phyloP scores from a whole-genome alignment of 1,140 invertebrate species.

The Macrocentrus cingulum region DNA sequence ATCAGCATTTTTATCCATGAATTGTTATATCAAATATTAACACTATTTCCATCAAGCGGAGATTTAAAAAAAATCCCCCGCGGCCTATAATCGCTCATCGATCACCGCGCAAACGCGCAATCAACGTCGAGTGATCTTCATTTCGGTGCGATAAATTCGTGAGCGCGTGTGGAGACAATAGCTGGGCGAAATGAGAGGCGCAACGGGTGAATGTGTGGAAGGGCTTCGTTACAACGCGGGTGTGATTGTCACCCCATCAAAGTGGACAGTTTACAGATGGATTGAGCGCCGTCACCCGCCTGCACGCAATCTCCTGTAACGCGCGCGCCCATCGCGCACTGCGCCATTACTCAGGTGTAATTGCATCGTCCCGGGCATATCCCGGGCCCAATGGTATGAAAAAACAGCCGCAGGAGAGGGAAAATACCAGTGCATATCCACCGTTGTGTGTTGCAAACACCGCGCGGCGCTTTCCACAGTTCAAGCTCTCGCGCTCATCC shows the following conservation, averaged over 20 bases:
- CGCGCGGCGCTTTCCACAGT: no score
- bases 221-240: conserved; percentile 50
- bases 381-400: conserved; percentile 25
- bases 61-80: conserved; percentile 11
- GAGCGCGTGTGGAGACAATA: conserved; percentile 45
- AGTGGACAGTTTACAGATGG: conserved; percentile 58
- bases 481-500: no score
- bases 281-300: conserved; percentile 40
- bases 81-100: no score
- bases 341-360: conserved; percentile 51
- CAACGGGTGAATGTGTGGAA: no score
- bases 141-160: conserved; percentile 47
- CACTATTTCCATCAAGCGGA: no score
- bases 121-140: conserved; percentile 48
- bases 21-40: no score
- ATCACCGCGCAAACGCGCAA: conserved; percentile 25
- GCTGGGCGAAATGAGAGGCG: conserved; percentile 1
- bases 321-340: conserved; percentile 26
- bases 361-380: conserved; percentile 38
- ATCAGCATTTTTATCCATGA: no score
- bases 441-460: no score
- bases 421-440: conserved; percentile 6
- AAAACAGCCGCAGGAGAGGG: conserved; percentile 26
- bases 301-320: conserved; percentile 35
- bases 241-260: conserved; percentile 57